Evolutionary conservation across 2,888 invertebrate species (phyloP), one percentile per base, ranked within the genome.

Genomic region (Bruchidius siliquastri): DNA sequence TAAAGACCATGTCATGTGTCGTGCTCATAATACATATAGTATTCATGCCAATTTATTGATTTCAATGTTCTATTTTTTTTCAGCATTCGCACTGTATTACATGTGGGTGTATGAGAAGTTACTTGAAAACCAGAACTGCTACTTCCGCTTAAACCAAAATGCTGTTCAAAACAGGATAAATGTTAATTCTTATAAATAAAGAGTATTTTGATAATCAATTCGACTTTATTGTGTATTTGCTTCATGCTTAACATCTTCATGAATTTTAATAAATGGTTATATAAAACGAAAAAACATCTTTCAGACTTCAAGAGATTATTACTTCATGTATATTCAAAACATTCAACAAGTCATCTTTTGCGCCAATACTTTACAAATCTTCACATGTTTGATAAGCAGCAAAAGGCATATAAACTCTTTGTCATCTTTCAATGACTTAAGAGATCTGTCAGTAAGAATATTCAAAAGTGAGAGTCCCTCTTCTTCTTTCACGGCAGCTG

Each of bases 71-170:
- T 79, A 67, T 76, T 79, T 75, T 76, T 76, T 84, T 85, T 78
- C 78, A 86, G 86, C 77, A 83, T 86, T 73, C 86, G 86, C 30
- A 75, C 84, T 20, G 86, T 86, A 22, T 76, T 86, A 71, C 67
- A 67, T 67, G 71, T 71, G 3, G 20, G 66, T 22, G 20, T 10
- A 22, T 68, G 68, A 68, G 10, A 13, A 68, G 20, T 22, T 1
- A 1, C 49, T 30, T 13, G 13, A 18, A 8, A 49, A 49, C 8
- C 49, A 49, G 49, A 13, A 49, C 49, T 13, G 13, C 1, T 49
- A 18, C 18, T 13, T 13, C 18, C 3, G 13, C 18, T 68, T 22
- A 21, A 21, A 70, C 21, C 70, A 70, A 70, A 70, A 22, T 22
- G 18, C 26, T 49, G 66, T 49, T 49, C 18, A 49, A 49, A 49